phyloP scores from a whole-genome alignment of 2,113 vertebrate genomes.

The Vimba vimba region DNA sequence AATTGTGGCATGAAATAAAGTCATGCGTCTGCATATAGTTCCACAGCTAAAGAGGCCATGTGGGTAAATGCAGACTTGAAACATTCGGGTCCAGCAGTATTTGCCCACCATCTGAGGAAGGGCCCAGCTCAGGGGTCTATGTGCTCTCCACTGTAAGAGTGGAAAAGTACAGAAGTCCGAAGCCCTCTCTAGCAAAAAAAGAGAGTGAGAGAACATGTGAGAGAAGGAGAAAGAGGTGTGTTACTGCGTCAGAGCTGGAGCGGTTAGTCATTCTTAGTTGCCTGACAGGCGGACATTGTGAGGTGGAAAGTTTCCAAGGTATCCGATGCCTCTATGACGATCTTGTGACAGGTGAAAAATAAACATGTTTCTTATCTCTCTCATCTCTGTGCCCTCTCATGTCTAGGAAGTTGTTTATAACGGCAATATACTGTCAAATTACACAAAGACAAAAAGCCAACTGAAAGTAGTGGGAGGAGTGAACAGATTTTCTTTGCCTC shows the following conservation, averaged over 20 bases:
- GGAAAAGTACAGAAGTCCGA: conserved; percentile 49
- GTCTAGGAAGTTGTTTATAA: not conserved
- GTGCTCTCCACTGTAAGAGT: conserved; percentile 30
- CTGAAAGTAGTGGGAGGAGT: not conserved
- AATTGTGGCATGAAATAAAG: not conserved
- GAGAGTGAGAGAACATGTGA: not conserved
- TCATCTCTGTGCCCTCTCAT: not conserved
- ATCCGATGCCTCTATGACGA: conserved; percentile 33
- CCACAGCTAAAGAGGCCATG: not conserved
- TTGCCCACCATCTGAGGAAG: not conserved
- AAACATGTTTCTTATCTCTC: conserved; percentile 11
- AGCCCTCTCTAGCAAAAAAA: conserved; percentile 19
- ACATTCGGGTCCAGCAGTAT: not conserved
- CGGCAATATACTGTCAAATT: not conserved
- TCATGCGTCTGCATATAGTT: not conserved
- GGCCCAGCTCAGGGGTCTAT: not conserved
- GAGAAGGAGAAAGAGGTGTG: conserved; percentile 35
- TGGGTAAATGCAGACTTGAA: conserved; percentile 1
- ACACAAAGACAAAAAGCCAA: not conserved
- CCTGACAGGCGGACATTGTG: not conserved
- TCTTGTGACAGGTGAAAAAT: conserved; percentile 42
- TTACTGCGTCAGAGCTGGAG: conserved; percentile 33
- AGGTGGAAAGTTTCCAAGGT: conserved; percentile 47
- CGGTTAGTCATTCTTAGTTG: not conserved
- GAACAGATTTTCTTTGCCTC: conserved; percentile 1